A percentile compares a stretch with the other conserved stretches of the same genome.
Conservation (phyloP, 2,888 invertebrate genomes). For the Trichopoda pennipes region DNA sequence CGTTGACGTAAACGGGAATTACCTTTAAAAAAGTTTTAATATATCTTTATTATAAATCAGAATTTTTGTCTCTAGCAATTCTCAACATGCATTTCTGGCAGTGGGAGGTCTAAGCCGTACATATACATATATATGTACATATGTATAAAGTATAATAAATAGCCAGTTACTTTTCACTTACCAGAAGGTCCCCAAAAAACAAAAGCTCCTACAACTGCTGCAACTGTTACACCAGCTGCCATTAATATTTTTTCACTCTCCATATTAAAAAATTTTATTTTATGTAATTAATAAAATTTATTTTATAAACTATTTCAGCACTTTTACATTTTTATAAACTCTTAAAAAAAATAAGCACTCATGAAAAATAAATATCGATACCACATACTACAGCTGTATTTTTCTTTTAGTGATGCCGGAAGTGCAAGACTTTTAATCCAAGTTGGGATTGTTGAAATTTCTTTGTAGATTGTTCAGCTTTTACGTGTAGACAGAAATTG, state of each 20-base stretch:
- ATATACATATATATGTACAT: no score
- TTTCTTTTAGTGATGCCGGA: slow-evolving; percentile 21
- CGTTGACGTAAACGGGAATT: slow-evolving; percentile 83
- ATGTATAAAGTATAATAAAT: no score
- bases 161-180: slow-evolving; percentile 66
- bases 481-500: no score
- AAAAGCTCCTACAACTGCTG: slow-evolving; percentile 91
- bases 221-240: slow-evolving; percentile 89
- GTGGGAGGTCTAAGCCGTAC: not conserved
- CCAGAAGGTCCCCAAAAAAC: slow-evolving; percentile 87
- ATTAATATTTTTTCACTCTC: slow-evolving; percentile 88
- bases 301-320: slow-evolving; percentile 5
- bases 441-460: not conserved
- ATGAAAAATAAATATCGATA: slow-evolving; percentile 61
- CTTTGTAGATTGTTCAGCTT: no score
- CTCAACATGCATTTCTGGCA: slow-evolving; percentile 4
- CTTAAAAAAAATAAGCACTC: not conserved
- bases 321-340: slow-evolving; percentile 47
- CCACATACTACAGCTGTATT: slow-evolving; percentile 30
- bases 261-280: slow-evolving; percentile 71
- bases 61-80: not conserved
- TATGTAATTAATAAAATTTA: slow-evolving; percentile 12
- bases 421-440: not conserved
- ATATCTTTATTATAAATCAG: not conserved
- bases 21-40: slow-evolving; percentile 64